Percentiles rank a stretch among this genome's conserved stretches.
These are phyloP conservation scores for Mycetomoellerius zeteki DNA, from an alignment of 1,140 invertebrate genomes.

Conservation along the genomic window DNA sequence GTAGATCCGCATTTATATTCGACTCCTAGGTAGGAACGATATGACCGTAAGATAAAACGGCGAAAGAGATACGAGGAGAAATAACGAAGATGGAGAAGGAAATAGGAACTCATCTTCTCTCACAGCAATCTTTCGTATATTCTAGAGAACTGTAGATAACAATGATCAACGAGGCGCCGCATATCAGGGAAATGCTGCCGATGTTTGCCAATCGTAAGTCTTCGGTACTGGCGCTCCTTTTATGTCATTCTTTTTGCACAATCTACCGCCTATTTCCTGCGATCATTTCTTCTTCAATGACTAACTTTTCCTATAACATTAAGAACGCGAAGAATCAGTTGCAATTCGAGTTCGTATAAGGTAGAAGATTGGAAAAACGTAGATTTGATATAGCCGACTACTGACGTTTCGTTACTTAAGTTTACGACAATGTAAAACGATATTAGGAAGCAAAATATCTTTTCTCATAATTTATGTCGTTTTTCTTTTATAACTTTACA, in stretches of 20 bases:
- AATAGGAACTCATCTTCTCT: conserved; percentile 89
- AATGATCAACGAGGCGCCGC: conserved; percentile 89
- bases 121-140: conserved; percentile 92
- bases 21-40: conserved; percentile 41
- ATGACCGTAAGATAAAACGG: conserved; percentile 47
- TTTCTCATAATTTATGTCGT: background rate
- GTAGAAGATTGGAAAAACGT: background rate
- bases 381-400: background rate
- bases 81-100: conserved; percentile 30
- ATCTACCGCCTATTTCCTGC: conserved; percentile 88
- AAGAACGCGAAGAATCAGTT: conserved; percentile 88
- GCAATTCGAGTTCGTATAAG: background rate
- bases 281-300: conserved; percentile 95
- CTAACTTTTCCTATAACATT: conserved; percentile 94
- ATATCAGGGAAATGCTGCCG: conserved; percentile 95
- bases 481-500: background rate
- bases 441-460: background rate
- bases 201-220: conserved; percentile 93
- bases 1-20: conserved; percentile 56
- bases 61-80: background rate
- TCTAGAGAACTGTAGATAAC: conserved; percentile 93
- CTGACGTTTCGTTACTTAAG: background rate
- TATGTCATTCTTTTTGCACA: conserved; percentile 66
- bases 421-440: background rate
- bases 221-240: conserved; percentile 70